Conservation (phyloP, 2,888 invertebrate species). For the Troides oblongomaculatus region DNA sequence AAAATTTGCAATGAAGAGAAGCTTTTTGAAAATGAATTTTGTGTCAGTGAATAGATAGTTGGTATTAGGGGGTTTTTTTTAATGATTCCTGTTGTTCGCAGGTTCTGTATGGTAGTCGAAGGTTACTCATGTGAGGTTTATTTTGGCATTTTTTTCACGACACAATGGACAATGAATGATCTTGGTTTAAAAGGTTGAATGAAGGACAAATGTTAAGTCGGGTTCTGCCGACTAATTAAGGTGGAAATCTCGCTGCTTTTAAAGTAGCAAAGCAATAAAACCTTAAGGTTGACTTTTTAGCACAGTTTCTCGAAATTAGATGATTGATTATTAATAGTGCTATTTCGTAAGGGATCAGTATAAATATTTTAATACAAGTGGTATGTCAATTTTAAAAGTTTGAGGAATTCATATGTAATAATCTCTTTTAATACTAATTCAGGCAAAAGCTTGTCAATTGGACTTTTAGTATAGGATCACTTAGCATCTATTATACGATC, state of each 20-base stretch:
- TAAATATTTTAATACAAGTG: not conserved
- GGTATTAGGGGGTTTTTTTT: not conserved
- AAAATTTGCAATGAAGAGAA: not conserved
- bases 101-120: constrained; percentile 19
- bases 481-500: not conserved
- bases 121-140: constrained; percentile 22
- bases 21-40: constrained; percentile 1
- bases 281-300: not conserved
- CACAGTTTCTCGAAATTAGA: too few species aligned
- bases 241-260: not conserved
- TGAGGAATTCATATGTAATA: too few species aligned
- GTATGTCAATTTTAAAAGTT: not conserved
- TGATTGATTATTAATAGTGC: too few species aligned
- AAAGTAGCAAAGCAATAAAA: not conserved
- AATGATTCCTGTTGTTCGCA: not conserved
- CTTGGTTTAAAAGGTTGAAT: constrained; percentile 13
- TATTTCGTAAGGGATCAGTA: not conserved
- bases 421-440: too few species aligned
- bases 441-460: not conserved
- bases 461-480: not conserved
- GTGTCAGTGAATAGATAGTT: not conserved
- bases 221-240: constrained; percentile 1
- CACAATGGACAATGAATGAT: constrained; percentile 25
- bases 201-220: not conserved
- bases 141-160: constrained; percentile 14